Percentiles rank a stretch among this genome's conserved stretches.
phyloP scores from a whole-genome alignment of 2,797 vertebrate species.

The Phrynocephalus forsythii region DNA sequence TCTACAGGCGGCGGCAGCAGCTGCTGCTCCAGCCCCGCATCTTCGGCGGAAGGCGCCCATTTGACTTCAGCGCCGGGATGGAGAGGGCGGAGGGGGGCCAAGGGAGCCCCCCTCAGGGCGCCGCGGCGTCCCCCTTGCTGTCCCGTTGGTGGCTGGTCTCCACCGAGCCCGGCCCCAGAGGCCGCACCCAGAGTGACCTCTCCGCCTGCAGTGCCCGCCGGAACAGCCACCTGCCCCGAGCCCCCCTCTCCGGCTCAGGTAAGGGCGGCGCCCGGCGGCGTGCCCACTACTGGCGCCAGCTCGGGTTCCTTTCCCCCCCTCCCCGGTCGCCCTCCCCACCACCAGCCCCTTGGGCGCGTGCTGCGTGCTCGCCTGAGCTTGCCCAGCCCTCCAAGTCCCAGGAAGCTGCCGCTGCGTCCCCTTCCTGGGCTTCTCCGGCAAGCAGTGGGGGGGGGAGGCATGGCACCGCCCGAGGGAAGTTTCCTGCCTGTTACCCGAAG shows the following conservation, averaged over 20 bases:
- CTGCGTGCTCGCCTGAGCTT: background rate
- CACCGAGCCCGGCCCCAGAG: conserved; percentile 70
- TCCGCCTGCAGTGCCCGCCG: conserved; percentile 73
- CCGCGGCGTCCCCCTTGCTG: conserved; percentile 2
- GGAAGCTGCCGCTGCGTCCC: background rate
- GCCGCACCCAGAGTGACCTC: conserved; percentile 81
- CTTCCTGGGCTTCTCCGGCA: no score
- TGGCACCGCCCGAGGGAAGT: background rate
- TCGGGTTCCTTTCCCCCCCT: no score
- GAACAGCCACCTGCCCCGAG: conserved; percentile 71
- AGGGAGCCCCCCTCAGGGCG: conserved; percentile 25
- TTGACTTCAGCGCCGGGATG: background rate
- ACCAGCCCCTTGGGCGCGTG: background rate
- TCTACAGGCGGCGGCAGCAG: conserved; percentile 34
- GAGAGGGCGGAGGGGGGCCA: conserved; percentile 54
- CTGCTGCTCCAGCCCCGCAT: background rate
- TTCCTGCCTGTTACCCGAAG: background rate
- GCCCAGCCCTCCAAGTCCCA: background rate
- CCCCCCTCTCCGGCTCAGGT: conserved; percentile 80
- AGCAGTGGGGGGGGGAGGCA: background rate
- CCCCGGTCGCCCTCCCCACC: no score
- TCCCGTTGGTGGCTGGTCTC: conserved; percentile 49
- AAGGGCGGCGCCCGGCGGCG: conserved; percentile 31
- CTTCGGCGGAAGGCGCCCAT: background rate
- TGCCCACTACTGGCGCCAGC: no score